Evolutionary conservation across 2,113 vertebrate genomes (phyloP), one percentile per base, ranked within the genome.

Genomic region (Chinchilla lanigera): DNA sequence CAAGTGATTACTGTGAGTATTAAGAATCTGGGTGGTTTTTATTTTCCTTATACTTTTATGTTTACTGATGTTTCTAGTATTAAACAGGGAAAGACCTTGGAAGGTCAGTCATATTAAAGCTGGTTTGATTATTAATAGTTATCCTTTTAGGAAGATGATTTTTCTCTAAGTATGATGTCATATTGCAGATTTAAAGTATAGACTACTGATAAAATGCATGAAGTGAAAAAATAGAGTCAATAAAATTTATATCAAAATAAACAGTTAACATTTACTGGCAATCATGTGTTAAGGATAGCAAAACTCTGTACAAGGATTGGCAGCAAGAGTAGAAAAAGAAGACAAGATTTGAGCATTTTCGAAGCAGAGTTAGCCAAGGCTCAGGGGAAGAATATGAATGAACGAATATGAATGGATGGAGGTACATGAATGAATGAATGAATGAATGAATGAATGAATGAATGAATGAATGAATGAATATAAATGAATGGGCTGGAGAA

Each of bases 161-260:
- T 98, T 98, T 98, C 97, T 98, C 96, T 98, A 50, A 98, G 98
- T 99, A 98, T 98, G 96, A 98, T 98, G 98, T 98, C 98, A 98
- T 96, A 97, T 97, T 98, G 97, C 98, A 98, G 97, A 98, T 96
- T 97, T 95, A 97, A 98, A 98, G 97, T 98, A 98, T 73, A 98
- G 98, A 98, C 97, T 98, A 97, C 98, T 98, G 98, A 98, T 98
- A 99, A 99, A 99, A 98, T 98, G 98, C 98, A 99, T 98, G 98
- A 98, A 98, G 97, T 97, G 96, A 98, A 50, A 78, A 78, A 33
- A 50, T 71, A 47, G 50, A 89, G 26, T 63, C 67, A 58, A 7
- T 47, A 89, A 73, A 93, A 83, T 33, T 71, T 41, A 33, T 11
- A 67, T 58, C 38, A 69, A 92, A 94, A 80, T 83, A 90, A 91